A percentile compares a stretch with the other conserved stretches of the same genome.
Evolutionary conservation across 2,113 vertebrate genomes (phyloP).

Genomic region (Prinia subflava): DNA sequence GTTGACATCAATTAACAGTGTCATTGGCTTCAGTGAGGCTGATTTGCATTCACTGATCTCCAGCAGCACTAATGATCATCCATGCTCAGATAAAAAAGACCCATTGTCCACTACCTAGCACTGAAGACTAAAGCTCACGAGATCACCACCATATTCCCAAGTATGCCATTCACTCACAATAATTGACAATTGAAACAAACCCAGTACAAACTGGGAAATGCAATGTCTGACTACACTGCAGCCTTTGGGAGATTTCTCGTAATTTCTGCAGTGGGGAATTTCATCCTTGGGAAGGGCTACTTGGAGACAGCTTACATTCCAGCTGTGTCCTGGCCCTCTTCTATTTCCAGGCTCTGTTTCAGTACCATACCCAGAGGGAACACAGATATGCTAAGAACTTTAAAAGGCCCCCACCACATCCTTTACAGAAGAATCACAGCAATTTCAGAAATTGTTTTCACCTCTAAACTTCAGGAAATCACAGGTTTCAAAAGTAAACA

Average conservation of each 20-base stretch:
- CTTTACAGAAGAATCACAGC: neutral
- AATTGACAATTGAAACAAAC: neutral
- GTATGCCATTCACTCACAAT: neutral
- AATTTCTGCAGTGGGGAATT: neutral
- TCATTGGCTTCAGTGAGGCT: neutral
- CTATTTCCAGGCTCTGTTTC: neutral
- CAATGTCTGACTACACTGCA: neutral
- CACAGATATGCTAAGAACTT: fast-evolving
- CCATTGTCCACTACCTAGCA: neutral
- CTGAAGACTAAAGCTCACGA: neutral
- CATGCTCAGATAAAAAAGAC: neutral
- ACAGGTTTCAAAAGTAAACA: neutral
- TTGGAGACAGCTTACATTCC: neutral
- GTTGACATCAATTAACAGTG: neutral
- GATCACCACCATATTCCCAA: neutral
- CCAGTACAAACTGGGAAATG: neutral
- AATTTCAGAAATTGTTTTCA: neutral
- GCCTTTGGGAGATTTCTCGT: neutral
- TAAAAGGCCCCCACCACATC: neutral
- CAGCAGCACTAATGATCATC: neutral
- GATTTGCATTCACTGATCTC: neutral
- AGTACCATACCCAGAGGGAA: neutral
- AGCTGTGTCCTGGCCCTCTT: neutral
- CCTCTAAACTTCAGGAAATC: neutral
- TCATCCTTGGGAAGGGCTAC: neutral